phyloP scores from a whole-genome alignment of 2,888 invertebrate species.

The Caenorhabditis imperialis region DNA sequence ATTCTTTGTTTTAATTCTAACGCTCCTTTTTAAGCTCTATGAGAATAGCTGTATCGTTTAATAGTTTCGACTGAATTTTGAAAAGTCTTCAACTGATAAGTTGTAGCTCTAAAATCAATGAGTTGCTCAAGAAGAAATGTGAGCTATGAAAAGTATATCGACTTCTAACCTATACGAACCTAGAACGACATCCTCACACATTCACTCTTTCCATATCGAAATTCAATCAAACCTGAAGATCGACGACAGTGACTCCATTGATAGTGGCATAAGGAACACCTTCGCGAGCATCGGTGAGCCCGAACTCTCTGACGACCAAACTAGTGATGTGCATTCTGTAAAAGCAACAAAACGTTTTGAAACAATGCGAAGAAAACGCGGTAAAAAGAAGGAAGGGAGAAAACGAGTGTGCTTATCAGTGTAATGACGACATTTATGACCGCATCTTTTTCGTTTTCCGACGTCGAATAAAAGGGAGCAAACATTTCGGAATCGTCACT shows the following conservation, averaged over 20 bases:
- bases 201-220: too few species aligned
- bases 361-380: neutral
- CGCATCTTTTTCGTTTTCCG: neutral
- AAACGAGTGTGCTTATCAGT: neutral
- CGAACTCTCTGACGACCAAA: slow-evolving; percentile 41
- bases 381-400: neutral
- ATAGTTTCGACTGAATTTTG: neutral
- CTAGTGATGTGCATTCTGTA: slow-evolving; percentile 34
- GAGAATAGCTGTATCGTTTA: too few species aligned
- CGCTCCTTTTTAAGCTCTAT: too few species aligned
- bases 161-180: neutral
- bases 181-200: too few species aligned
- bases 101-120: too few species aligned
- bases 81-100: too few species aligned
- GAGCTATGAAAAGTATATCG: too few species aligned
- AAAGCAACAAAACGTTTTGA: neutral
- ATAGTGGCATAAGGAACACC: slow-evolving; percentile 34
- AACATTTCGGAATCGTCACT: too few species aligned
- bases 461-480: too few species aligned
- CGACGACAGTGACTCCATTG: slow-evolving; percentile 56
- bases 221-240: slow-evolving; percentile 58
- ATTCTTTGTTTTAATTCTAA: too few species aligned
- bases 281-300: slow-evolving; percentile 31
- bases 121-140: too few species aligned
- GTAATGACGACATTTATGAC: neutral